Evolutionary conservation across 2,888 invertebrate genomes (phyloP).

Genomic region (Patella depressa): DNA sequence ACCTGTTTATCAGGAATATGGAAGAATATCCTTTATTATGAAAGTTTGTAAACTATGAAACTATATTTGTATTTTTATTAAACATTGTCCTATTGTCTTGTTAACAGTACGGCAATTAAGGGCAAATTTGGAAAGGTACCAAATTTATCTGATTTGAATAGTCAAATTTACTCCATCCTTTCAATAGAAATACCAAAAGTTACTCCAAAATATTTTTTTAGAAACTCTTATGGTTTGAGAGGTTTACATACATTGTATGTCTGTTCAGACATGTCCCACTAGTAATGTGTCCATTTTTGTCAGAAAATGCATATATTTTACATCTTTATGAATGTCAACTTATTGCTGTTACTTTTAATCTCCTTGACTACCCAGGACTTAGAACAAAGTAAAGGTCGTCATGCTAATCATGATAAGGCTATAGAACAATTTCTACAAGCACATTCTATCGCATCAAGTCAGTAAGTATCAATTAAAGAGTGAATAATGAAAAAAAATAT

Average conservation of each 20-base stretch:
- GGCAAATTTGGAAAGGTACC: too few relatives aligned
- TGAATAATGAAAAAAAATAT: too few relatives aligned
- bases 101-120: too few relatives aligned
- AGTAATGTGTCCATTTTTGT: neutral
- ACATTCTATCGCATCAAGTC: slow-evolving; percentile 65
- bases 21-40: slow-evolving; percentile 55
- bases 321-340: neutral
- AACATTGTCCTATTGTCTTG: too few relatives aligned
- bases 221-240: too few relatives aligned
- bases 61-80: too few relatives aligned
- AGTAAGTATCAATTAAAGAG: slow-evolving; percentile 51
- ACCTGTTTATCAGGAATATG: slow-evolving; percentile 63
- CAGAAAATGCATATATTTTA: neutral
- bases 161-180: too few relatives aligned
- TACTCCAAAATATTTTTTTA: too few relatives aligned
- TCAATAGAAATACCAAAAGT: too few relatives aligned
- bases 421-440: slow-evolving; percentile 67
- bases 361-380: slow-evolving; percentile 42
- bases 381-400: slow-evolving; percentile 65
- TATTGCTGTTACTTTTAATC: neutral
- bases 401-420: slow-evolving; percentile 66
- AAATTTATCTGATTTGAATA: too few relatives aligned
- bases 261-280: neutral
- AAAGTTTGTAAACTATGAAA: too few relatives aligned
- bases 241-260: too few relatives aligned